Base-by-base conservation (phyloP, 2,113 vertebrate species). In the Alosa alosa region DNA sequence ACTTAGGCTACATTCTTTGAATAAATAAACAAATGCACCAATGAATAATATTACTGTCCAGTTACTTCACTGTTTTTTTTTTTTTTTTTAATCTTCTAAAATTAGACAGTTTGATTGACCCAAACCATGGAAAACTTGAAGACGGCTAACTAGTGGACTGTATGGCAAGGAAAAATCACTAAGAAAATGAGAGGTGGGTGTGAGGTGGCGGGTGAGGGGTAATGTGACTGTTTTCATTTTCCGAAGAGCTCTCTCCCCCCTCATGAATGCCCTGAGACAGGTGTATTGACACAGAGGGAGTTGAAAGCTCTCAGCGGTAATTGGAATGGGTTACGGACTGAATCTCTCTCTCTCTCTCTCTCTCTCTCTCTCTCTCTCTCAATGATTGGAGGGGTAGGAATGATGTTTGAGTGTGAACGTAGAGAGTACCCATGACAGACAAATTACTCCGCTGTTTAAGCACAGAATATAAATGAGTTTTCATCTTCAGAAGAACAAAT, bases 271-370 rank as follows among this genome's bases (percentile, higher is more conserved):
- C 68, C 81, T 86, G 81, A 82, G 84, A 86, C 60, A 83, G 36
- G 45, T 45, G 82, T 92, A 93, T 94, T 86, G 90, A 94, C 89
- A 90, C 86, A 64, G 87, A 82, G 87, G 87, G 86, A 91, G 82
- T 25, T 88, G 86, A 91, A 92, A 93, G 92, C 93, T 94, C 88
- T 94, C 90, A 93, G 91, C 87, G 60, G 81, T 88, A 90, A 94
- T 94, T 93, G 87, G 72, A 91, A 60, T 81, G 57, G 75, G 49
- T 46, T 46, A 25, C 50, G 50, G 36, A 39, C 25, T n/a, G 86
- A 81, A 75, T 90, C 86, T 25, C 47, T 57, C 25, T 41, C 64
- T 85, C 31, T 84, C 83, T 41, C 39, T 55, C 11, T 41, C 82
- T 83, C 60, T 7, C 31, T 31, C 31, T 31, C 31, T 31, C 31